Percentiles rank a stretch among this genome's conserved stretches.
Conservation (phyloP, 2,113 vertebrate genomes). For the Ceyx melanurus region DNA sequence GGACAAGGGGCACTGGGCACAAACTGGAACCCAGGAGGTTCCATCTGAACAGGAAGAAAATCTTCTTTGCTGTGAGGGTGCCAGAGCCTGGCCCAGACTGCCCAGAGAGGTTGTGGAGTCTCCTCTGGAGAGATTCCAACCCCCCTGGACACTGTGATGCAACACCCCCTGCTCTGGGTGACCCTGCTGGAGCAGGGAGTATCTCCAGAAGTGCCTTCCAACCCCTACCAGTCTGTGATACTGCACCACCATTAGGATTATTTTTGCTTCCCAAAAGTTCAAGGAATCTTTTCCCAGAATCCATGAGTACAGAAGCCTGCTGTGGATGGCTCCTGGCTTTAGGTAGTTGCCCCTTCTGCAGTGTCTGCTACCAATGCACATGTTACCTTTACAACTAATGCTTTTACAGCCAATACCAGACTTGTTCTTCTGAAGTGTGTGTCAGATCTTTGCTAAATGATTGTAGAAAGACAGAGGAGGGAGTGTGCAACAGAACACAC, state of each 20-base stretch:
- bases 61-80: no score
- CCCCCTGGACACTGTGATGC: no score
- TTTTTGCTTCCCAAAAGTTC: neutral
- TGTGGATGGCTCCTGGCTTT: neutral
- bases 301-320: neutral
- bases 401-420: neutral
- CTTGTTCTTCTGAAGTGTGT: neutral
- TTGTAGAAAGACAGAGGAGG: slow-evolving; percentile 60
- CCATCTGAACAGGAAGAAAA: no score
- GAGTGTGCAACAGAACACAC: slow-evolving; percentile 27
- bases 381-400: neutral
- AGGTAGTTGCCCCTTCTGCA: neutral
- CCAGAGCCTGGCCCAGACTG: no score
- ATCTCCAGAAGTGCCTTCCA: no score
- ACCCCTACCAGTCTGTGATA: neutral
- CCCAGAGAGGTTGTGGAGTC: no score
- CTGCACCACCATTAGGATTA: neutral
- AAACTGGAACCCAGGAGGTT: no score
- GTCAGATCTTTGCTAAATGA: neutral
- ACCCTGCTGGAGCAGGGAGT: no score
- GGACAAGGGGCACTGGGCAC: no score
- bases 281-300: neutral
- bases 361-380: fast-evolving
- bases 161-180: no score
- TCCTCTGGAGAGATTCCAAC: no score